Evolutionary conservation across 30 jellyfish, hydroid and myxozoan genomes (phyloP), one percentile per base, ranked within the genome.

Genomic region (Aurelia coerulea): DNA sequence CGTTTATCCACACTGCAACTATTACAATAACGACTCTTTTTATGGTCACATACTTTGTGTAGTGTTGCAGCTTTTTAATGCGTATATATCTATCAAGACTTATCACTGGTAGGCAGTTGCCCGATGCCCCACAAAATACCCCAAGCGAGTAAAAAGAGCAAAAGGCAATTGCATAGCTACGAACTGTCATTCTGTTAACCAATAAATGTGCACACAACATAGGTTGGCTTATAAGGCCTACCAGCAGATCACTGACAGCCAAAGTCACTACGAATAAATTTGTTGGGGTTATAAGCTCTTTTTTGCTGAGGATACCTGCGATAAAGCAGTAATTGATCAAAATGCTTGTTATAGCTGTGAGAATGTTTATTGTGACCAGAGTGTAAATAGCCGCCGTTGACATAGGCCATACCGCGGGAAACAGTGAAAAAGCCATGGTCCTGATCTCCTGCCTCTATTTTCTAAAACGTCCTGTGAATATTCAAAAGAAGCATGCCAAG

Each of bases 101-200:
- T 68, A 83, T 83, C 73, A 83, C 71, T 39, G 92, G 85, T 14
- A 83, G 64, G 59, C 92, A 69, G 53, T 68, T 78, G 56, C 92
- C 92, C 1, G 92, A 83, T 78, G 92, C 85, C n/a, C 85, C 85
- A 65, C 92, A 83, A 69, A 82, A 83, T 14, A 71, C 49, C 5
- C 85, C 56, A 33, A 83, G 79, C 19, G 92, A 52, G 10, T 51
- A 33, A 10, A 16, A 11, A 71, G 68, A 9, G 31, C 19, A 1
- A 59, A 3, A 59, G 32, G 68, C 6, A 2, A 59, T 19, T 59
- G 68, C 19, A 2, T 15, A 59, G 32, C 31, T 14, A 19, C 31
- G 68, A 14, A 59, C 31, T 3, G 19, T 19, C 68, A 14, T 7
- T 19, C 29, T 59, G 33, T 39, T 63, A 33, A 64, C 52, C 37